Percentiles rank a stretch among this genome's conserved stretches.
phyloP scores from a whole-genome alignment of 2,113 vertebrate species.

The Passer domesticus region DNA sequence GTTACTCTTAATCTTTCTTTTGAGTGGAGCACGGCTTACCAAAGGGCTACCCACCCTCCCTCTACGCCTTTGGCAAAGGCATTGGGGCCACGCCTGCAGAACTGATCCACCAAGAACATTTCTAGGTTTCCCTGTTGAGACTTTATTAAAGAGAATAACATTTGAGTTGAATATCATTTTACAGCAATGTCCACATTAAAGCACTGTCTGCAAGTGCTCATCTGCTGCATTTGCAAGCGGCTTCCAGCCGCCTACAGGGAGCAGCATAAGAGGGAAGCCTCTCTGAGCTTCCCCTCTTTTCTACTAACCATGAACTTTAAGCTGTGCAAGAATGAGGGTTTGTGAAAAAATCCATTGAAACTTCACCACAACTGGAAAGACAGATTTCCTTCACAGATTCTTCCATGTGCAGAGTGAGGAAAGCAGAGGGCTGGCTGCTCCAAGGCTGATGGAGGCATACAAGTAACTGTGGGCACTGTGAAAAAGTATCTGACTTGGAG shows the following conservation, averaged over 20 bases:
- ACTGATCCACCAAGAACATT: not conserved
- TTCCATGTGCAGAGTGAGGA: not conserved
- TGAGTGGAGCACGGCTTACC: not conserved
- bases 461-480: not conserved
- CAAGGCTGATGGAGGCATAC: not conserved
- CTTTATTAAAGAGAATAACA: not conserved
- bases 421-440: not conserved
- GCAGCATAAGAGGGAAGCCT: not conserved
- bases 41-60: not conserved
- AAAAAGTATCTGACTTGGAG: not conserved
- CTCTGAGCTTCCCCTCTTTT: not conserved
- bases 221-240: not conserved
- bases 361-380: not conserved
- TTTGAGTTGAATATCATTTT: not conserved
- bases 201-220: not conserved
- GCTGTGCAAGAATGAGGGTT: not conserved
- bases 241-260: not conserved
- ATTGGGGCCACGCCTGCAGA: not conserved
- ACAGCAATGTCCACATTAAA: not conserved
- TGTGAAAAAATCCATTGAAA: not conserved
- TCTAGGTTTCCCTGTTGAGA: not conserved
- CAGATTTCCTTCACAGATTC: not conserved
- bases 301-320: not conserved
- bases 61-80: not conserved
- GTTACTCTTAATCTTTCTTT: not conserved